These are phyloP conservation scores for Arrhamphus sclerolepis DNA, from an alignment of 2,797 vertebrate genomes.

Conservation along the genomic window DNA sequence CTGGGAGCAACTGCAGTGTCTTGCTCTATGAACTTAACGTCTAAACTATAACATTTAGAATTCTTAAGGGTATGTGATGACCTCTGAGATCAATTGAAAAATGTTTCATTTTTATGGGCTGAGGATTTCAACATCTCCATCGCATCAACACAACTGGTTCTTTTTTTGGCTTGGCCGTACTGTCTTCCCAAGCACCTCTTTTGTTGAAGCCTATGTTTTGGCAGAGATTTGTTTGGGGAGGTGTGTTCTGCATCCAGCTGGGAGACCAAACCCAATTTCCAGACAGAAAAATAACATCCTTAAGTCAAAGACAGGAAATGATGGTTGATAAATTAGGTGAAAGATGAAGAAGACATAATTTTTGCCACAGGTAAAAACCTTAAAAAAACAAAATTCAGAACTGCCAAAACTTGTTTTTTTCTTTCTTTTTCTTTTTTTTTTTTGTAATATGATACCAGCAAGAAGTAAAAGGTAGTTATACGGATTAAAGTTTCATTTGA, in stretches of 20 bases:
- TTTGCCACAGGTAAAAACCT: neutral
- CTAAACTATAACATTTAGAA: constrained; percentile 29
- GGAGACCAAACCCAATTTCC: constrained; percentile 6
- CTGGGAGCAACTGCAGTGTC: constrained; percentile 3
- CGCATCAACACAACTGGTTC: constrained; percentile 28
- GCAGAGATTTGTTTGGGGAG: neutral
- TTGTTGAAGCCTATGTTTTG: constrained; percentile 15
- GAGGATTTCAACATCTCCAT: constrained; percentile 29
- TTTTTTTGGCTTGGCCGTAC: constrained; percentile 2
- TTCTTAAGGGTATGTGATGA: constrained; percentile 8
- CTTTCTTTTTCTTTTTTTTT: too few relatives aligned
- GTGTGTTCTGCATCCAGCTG: constrained; percentile 12
- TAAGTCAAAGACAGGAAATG: neutral
- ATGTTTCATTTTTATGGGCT: constrained; percentile 12
- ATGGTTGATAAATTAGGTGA: constrained; percentile 4
- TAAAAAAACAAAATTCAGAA: neutral
- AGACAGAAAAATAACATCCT: constrained; percentile 10
- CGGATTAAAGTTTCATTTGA: too few relatives aligned
- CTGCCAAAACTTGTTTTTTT: neutral
- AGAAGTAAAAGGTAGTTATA: neutral
- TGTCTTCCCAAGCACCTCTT: constrained; percentile 12
- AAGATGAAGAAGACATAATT: neutral
- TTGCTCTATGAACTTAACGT: constrained; percentile 13
- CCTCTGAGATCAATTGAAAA: constrained; percentile 7
- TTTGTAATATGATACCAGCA: neutral